Base-by-base conservation (phyloP, 2,888 invertebrate species). In the Corbicula japonica region DNA sequence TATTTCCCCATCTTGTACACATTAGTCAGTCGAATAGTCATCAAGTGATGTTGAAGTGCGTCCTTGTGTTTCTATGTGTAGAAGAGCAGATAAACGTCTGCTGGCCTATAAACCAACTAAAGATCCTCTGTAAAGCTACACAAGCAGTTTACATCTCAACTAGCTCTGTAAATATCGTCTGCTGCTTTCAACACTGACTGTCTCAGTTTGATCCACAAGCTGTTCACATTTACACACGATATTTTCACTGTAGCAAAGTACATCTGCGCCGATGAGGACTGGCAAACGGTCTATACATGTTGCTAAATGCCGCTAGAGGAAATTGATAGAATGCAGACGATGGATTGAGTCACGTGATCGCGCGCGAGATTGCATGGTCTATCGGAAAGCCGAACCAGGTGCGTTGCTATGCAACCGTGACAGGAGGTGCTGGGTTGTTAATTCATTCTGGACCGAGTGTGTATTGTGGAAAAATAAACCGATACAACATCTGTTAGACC, bases 361-460 rank as follows among this genome's bases (percentile, higher is more conserved):
- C 71, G 54, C 61, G 71, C 52, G 54, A 65, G 48, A 50, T 56
- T 35, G 66, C 65, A 66, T 58, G 73, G 65, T 66, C 65, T 66
- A 60, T 60, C 73, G 65, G 73, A 74, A 74, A 65, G 52, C 73
- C 65, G 60, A 74, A 65, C 63, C 73, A 74, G 65, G 73, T 74
- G 73, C 66, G 76, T 77, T 72, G 76, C 76, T 30, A 61, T 54
- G 76, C 71, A 71, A 77, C 76, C 32, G 66, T 71, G 72, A 77
- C 71, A 77, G 34, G 71, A 77, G 72, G 76, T 72, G 62, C 76
- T 77, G 76, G 76, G 52, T 72, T 66, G 65, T 74, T 66, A 74
- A 74, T 74, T 62, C 71, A 32, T 52, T 62, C 52, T 41, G 62
- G 71, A 21, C 71, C 52, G 38, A 30, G 52, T 35, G 66, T 66